A percentile compares a stretch with the other conserved stretches of the same genome.
Conservation (phyloP, 2,113 vertebrate genomes). For the Megatriorchis doriae region DNA sequence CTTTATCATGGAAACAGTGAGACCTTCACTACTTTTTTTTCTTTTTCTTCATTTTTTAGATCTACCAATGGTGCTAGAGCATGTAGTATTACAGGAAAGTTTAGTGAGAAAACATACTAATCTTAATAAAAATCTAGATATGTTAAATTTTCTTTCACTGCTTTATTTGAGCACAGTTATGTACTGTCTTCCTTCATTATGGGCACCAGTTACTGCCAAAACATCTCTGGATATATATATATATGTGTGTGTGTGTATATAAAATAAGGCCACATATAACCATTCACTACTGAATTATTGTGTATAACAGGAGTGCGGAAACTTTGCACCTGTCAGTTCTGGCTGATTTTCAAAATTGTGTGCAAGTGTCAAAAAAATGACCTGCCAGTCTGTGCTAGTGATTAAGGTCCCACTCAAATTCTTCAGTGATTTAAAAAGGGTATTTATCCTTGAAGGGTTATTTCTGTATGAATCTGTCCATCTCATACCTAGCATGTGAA, state of each 20-base stretch:
- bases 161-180: not conserved
- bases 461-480: slow-evolving; percentile 61
- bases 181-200: not conserved
- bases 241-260: no score
- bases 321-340: slow-evolving; percentile 72
- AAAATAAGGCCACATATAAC: not conserved
- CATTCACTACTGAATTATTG: slow-evolving; percentile 61
- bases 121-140: not conserved
- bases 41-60: not conserved
- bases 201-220: not conserved
- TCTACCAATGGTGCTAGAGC: not conserved
- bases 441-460: slow-evolving; percentile 69
- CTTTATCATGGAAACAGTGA: not conserved
- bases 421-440: slow-evolving; percentile 62
- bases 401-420: slow-evolving; percentile 60
- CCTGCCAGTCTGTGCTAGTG: slow-evolving; percentile 66
- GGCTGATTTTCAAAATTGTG: slow-evolving; percentile 68
- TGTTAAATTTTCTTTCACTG: not conserved
- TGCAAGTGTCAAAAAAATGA: slow-evolving; percentile 69
- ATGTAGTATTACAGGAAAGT: not conserved
- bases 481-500: slow-evolving; percentile 33
- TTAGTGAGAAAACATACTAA: not conserved
- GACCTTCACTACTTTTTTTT: rapidly evolving
- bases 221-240: not conserved
- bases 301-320: slow-evolving; percentile 57